These are phyloP conservation scores for Sprattus sprattus DNA, from an alignment of 2,113 vertebrate species.

Conservation along the genomic window DNA sequence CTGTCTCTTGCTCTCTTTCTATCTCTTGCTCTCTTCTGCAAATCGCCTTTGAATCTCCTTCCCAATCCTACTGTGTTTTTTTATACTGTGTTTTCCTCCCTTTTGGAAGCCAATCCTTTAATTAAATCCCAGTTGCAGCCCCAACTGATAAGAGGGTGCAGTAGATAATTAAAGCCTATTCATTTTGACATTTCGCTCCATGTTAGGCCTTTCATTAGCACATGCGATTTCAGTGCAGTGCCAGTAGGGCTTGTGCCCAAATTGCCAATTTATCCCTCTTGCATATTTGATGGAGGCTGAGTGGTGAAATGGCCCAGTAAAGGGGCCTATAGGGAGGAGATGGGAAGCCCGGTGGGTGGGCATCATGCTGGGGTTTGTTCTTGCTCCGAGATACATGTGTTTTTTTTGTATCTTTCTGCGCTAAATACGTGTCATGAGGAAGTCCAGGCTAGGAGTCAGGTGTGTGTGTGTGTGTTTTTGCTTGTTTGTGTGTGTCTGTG, in stretches of 20 bases:
- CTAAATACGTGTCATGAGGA: too few species aligned
- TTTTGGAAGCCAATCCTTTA: slow-evolving; percentile 30
- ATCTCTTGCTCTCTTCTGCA: slow-evolving; percentile 14
- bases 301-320: too few species aligned
- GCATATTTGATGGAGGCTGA: slow-evolving; percentile 22
- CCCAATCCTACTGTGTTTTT: slow-evolving; percentile 34
- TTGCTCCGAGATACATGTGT: neutral
- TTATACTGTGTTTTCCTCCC: neutral
- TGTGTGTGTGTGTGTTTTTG: neutral
- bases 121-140: slow-evolving; percentile 50
- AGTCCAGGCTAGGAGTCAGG: too few species aligned
- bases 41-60: slow-evolving; percentile 42
- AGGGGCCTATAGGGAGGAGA: too few species aligned
- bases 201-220: slow-evolving; percentile 44
- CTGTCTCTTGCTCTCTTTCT: neutral
- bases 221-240: slow-evolving; percentile 52
- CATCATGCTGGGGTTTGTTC: too few species aligned
- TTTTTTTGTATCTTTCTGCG: too few species aligned
- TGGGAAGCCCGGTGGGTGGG: too few species aligned
- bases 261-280: slow-evolving; percentile 46
- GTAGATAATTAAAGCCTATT: slow-evolving; percentile 57
- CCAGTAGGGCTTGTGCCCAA: slow-evolving; percentile 31
- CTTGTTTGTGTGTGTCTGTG: neutral
- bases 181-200: slow-evolving; percentile 48
- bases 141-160: slow-evolving; percentile 43